A percentile compares a stretch with the other conserved stretches of the same genome.
These are phyloP conservation scores for Sarcoramphus papa DNA, from an alignment of 2,797 vertebrate species.

Conservation along the genomic window DNA sequence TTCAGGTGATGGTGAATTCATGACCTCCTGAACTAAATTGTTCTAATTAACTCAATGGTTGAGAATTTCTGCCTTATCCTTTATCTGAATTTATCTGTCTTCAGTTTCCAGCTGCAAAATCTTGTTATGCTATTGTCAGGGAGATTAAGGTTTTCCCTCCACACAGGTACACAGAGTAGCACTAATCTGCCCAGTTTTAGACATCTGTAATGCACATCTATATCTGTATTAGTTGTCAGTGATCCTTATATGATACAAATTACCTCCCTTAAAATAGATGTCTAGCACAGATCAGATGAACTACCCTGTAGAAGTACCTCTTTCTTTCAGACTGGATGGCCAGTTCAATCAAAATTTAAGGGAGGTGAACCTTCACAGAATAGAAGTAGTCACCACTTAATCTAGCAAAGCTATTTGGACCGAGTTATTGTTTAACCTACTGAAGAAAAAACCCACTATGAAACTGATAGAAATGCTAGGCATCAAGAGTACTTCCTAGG, in stretches of 20 bases:
- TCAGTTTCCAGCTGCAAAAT: not conserved
- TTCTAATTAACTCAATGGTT: not conserved
- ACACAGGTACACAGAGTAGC: not conserved
- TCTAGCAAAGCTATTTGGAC: not conserved
- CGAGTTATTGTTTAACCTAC: not conserved
- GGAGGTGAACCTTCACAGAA: not conserved
- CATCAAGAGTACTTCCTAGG: not conserved
- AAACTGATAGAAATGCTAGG: not conserved
- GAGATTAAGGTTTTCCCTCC: slow-evolving; percentile 16
- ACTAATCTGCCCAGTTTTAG: slow-evolving; percentile 7
- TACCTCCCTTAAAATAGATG: not conserved
- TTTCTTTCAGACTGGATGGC: not conserved
- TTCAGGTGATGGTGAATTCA: not conserved
- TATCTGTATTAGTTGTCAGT: not conserved
- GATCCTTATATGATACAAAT: not conserved
- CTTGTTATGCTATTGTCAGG: slow-evolving; percentile 17
- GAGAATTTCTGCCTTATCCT: not conserved
- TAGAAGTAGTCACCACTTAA: not conserved
- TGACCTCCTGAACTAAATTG: not conserved
- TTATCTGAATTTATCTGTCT: not conserved
- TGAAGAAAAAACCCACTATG: not conserved
- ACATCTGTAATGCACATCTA: not conserved
- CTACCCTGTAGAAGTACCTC: not conserved
- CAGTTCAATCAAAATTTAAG: not conserved
- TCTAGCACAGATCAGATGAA: not conserved